phyloP scores from a whole-genome alignment of 2,113 vertebrate species.

The Nyctibius bracteatus region DNA sequence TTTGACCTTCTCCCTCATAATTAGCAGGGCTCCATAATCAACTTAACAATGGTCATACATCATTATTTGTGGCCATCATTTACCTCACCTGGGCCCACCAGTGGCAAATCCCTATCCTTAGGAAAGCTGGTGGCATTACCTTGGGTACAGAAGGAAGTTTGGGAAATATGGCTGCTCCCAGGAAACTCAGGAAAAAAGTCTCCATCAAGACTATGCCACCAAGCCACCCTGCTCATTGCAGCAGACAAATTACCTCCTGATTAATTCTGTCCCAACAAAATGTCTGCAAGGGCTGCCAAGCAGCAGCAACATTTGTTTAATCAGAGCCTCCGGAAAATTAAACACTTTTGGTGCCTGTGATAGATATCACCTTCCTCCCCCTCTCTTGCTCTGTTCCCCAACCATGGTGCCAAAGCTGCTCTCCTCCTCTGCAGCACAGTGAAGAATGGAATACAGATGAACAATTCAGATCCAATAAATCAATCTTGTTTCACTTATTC shows the following conservation, averaged over 20 bases:
- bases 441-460: slow-evolving; percentile 42
- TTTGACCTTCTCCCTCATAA: background rate
- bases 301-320: slow-evolving; percentile 67
- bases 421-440: slow-evolving; percentile 42
- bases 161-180: background rate
- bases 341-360: slow-evolving; percentile 40
- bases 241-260: slow-evolving; percentile 51
- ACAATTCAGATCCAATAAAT: slow-evolving; percentile 21
- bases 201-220: background rate
- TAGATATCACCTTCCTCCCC: slow-evolving; percentile 25
- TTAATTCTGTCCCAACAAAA: slow-evolving; percentile 63
- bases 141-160: background rate
- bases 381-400: background rate
- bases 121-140: background rate
- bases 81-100: background rate
- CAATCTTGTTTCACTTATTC: slow-evolving; percentile 18
- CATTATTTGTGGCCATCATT: background rate
- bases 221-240: background rate
- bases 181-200: background rate
- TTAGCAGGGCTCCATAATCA: background rate
- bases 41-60: background rate
- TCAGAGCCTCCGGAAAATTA: slow-evolving; percentile 64
- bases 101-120: background rate
- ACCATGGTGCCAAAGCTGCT: background rate
- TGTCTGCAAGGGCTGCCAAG: slow-evolving; percentile 45